A percentile compares a stretch with the other conserved stretches of the same genome.
Conservation (phyloP, 2,888 invertebrate genomes). For the Esperia sulphurella region DNA sequence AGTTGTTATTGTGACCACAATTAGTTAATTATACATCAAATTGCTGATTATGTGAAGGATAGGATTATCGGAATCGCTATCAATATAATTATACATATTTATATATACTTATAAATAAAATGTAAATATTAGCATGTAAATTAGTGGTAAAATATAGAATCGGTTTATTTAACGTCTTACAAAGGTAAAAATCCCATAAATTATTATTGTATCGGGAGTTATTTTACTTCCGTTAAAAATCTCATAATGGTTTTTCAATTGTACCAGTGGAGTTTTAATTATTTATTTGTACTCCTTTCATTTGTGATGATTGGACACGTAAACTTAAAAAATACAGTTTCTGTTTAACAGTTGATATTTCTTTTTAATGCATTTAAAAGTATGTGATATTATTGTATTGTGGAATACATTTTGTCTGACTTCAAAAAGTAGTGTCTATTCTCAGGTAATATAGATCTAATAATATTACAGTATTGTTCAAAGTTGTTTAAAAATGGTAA, state of each 20-base stretch:
- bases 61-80: conserved; percentile 72
- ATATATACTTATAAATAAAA: conserved; percentile 78
- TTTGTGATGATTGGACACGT: conserved; percentile 39
- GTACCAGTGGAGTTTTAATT: conserved; percentile 76
- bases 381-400: conserved; percentile 78
- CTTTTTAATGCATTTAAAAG: conserved; percentile 74
- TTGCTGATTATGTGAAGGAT: conserved; percentile 70
- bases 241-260: conserved; percentile 76
- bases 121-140: conserved; percentile 77
- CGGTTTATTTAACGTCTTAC: conserved; percentile 77
- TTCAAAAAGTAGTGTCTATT: conserved; percentile 65
- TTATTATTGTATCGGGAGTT: conserved; percentile 77
- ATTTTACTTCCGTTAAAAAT: conserved; percentile 76
- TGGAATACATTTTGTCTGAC: conserved; percentile 77
- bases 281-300: conserved; percentile 62
- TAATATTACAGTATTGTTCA: conserved; percentile 49
- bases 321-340: conserved; percentile 32
- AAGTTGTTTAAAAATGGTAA: conserved; percentile 43
- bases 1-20: conserved; percentile 78
- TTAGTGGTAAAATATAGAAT: conserved; percentile 78
- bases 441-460: conserved; percentile 53
- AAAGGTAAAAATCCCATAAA: conserved; percentile 75
- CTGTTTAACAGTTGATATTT: conserved; percentile 56
- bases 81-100: conserved; percentile 78
- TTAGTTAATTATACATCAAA: conserved; percentile 78